These are phyloP conservation scores for Xiphophorus birchmanni DNA, from an alignment of 2,797 vertebrate species.

Conservation along the genomic window DNA sequence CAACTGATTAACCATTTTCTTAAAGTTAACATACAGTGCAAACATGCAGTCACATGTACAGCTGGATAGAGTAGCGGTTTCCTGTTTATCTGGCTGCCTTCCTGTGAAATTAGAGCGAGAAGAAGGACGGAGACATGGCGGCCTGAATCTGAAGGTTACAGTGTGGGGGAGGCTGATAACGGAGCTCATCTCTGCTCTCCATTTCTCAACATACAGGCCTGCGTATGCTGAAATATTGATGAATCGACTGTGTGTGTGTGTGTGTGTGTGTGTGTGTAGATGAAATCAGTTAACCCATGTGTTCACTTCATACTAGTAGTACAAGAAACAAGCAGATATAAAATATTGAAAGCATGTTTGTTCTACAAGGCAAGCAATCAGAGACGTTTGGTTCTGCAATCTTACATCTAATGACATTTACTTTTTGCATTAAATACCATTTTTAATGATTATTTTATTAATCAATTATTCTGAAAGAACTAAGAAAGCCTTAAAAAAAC, in stretches of 20 bases:
- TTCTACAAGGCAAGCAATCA: neutral
- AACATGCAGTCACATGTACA: neutral
- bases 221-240: conserved; percentile 79
- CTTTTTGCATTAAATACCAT: neutral
- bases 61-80: conserved; percentile 50
- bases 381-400: neutral
- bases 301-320: neutral
- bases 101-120: conserved; percentile 62
- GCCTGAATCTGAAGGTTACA: conserved; percentile 11
- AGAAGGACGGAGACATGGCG: conserved; percentile 7
- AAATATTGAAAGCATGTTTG: conserved; percentile 11
- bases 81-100: conserved; percentile 69
- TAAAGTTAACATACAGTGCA: neutral
- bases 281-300: neutral
- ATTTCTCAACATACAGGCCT: conserved; percentile 67
- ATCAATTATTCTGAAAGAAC: too few relatives aligned
- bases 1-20: conserved; percentile 4
- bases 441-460: too few relatives aligned
- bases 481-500: too few relatives aligned
- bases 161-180: conserved; percentile 20
- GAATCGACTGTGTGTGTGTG: conserved; percentile 53
- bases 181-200: conserved; percentile 54
- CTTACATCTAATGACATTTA: neutral
- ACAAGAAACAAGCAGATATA: neutral
- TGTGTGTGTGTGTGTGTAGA: neutral